Evolutionary conservation across 2,888 invertebrate genomes (phyloP), one percentile per base, ranked within the genome.

Genomic region (Dicycla oo): DNA sequence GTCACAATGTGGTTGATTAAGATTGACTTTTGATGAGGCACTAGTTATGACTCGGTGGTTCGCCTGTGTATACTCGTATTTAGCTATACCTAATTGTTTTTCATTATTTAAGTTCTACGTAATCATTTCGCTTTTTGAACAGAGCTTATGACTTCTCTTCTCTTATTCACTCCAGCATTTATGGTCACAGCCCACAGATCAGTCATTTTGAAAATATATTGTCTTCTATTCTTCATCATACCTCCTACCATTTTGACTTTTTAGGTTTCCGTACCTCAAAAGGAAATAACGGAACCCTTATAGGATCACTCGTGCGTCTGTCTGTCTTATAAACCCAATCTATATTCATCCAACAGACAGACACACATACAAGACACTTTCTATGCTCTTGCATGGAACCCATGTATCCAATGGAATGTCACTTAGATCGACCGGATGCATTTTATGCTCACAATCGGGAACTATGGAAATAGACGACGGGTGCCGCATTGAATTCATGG

Each of bases 351-450:
- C 38, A 67, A 74, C 66, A 74, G 58, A 63, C 73, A 78, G 3
- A 60, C 74, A 67, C 34, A 65, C 68, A 65, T 66, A 61, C 79
- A 57, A 53, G 57, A 70, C 61, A 83, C 81, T 81, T 81, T 81
- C 81, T 82, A 75, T 47, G 26, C 60, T 58, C 63, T 60, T 43
- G 62, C 78, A 81, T 81, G 81, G 73, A 62, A 49, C 75, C 69
- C 68, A 62, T 78, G 75, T 77, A 45, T 74, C 72, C 70, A 72
- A 38, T 65, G 85, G 84, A 84, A 84, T 85, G 83, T 57, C 71
- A 72, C 79, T 81, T 73, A 72, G 82, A 77, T 83, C 66, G 79
- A 65, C 83, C 84, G 84, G 84, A 84, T 84, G 77, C 76, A 73
- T 75, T 84, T 83, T 85, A 84, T 83, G 67, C 75, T 78, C 47